These are phyloP conservation scores for Danio jaintianensis DNA, from an alignment of 2,797 vertebrate species.

Conservation along the genomic window DNA sequence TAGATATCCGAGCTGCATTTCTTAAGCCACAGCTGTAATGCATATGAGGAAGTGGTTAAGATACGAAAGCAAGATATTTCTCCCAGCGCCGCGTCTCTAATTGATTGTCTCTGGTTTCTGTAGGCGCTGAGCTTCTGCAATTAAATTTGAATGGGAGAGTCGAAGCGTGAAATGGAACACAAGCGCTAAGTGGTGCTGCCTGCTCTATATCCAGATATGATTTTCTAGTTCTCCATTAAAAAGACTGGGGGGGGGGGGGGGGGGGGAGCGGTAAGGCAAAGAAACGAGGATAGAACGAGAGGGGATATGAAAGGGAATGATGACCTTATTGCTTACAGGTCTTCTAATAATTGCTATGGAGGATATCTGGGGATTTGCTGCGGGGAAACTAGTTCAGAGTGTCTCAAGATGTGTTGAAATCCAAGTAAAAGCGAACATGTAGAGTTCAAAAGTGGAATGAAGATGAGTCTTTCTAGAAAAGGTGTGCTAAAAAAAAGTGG, in stretches of 20 bases:
- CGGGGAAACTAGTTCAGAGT: no score
- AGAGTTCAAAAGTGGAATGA: no score
- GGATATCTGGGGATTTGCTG: no score
- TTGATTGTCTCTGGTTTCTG: conserved; percentile 52
- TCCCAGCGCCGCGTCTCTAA: conserved; percentile 34
- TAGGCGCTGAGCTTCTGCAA: conserved; percentile 57
- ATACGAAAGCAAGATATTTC: conserved; percentile 28
- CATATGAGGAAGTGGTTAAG: conserved; percentile 34
- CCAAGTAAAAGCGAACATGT: no score
- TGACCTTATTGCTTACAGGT: conserved; percentile 34
- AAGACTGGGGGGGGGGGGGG: no score
- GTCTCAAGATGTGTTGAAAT: no score
- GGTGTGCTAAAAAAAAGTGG: no score
- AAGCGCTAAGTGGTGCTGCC: conserved; percentile 60
- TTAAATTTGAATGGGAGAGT: conserved; percentile 73
- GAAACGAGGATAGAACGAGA: not conserved
- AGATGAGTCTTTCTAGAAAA: no score
- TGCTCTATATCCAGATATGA: conserved; percentile 55
- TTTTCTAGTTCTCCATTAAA: conserved; percentile 52
- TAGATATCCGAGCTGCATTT: not conserved
- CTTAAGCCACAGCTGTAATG: conserved; percentile 21
- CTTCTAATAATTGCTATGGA: conserved; percentile 26
- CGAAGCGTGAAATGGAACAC: conserved; percentile 72
- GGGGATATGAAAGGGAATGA: not conserved
- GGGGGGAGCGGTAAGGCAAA: conserved; percentile 8